A percentile compares a stretch with the other conserved stretches of the same genome.
Conservation (phyloP, 2,888 invertebrate genomes). For the Sympetrum striolatum region DNA sequence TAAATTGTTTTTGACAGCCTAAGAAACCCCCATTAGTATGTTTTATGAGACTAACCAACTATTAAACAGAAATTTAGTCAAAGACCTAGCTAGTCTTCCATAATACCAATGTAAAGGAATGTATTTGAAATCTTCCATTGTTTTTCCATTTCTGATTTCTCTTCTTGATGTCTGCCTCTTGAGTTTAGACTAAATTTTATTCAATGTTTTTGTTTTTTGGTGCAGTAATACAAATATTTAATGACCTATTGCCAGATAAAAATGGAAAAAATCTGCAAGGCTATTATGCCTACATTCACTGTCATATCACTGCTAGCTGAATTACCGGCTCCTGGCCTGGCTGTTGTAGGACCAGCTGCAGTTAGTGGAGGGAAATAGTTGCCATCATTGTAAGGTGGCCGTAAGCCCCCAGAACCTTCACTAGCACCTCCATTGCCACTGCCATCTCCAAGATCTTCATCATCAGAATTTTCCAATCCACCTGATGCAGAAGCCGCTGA, state of each 20-base stretch:
- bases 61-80: background rate
- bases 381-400: slow-evolving; percentile 22
- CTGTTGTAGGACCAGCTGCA: background rate
- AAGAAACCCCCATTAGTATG: background rate
- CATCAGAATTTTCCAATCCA: background rate
- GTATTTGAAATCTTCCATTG: background rate
- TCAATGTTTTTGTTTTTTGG: background rate
- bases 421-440: slow-evolving; percentile 21
- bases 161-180: background rate
- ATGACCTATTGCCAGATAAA: slow-evolving; percentile 13
- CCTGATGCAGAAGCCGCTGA: background rate
- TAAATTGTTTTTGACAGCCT: background rate
- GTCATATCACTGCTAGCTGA: background rate
- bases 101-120: slow-evolving; percentile 1
- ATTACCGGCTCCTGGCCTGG: background rate
- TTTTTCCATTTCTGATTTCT: background rate
- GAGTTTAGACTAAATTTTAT: background rate
- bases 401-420: slow-evolving; percentile 14
- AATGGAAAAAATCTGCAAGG: slow-evolving; percentile 2
- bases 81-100: background rate
- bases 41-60: background rate
- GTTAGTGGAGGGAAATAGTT: background rate
- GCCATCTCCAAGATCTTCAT: slow-evolving; percentile 17
- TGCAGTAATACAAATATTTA: slow-evolving; percentile 3
- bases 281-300: background rate